Evolutionary conservation across 2,797 vertebrate genomes (phyloP), one percentile per base, ranked within the genome.

Genomic region (Myotis planiceps): DNA sequence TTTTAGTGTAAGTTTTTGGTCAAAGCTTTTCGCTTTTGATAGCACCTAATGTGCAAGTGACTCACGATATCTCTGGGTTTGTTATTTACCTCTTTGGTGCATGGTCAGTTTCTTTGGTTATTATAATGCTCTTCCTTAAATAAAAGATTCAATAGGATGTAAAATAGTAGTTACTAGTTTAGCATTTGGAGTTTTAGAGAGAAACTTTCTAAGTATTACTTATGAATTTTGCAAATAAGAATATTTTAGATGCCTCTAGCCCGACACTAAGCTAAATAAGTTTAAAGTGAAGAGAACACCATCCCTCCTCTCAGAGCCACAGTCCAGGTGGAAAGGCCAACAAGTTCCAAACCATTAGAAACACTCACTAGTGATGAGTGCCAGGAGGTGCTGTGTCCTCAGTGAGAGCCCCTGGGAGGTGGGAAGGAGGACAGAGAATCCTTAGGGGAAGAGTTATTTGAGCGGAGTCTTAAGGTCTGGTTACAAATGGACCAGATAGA

Each of bases 141-240:
- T 63, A 82, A 94, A 91, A 81, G 32, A 21, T 42, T 79, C 25
- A 75, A 0, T 69, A 3, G 68, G 6, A 5, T 74, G 0, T 37
- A 58, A 86, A 83, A 90, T 27, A 71, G 6, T 29, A 79, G 32
- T 60, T 55, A 27, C 34, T 47, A 29, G 34, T 58, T 42, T 42
- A 81, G 10, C 25, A 1, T 51, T 82, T 92, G 32, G 37, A 58
- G 6, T 74, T 91, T 83, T 12, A 76, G 53, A 58, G 47, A 92
- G 58, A 91, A 83, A 87, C 7, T 39, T 12, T n/a, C 16, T 83
- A 69, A 51, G 23, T 66, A 23, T 58, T 55, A 76, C 49, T 49
- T 45, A 27, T 42, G 39, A 92, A 39, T 95, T 91, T 94, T 79
- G 8, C 55, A 53, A 78, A 81, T 69, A 29, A 95, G 66, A 68